Evolutionary conservation across 2,888 invertebrate genomes (phyloP).

Genomic region (Megalurothrips usitatus): DNA sequence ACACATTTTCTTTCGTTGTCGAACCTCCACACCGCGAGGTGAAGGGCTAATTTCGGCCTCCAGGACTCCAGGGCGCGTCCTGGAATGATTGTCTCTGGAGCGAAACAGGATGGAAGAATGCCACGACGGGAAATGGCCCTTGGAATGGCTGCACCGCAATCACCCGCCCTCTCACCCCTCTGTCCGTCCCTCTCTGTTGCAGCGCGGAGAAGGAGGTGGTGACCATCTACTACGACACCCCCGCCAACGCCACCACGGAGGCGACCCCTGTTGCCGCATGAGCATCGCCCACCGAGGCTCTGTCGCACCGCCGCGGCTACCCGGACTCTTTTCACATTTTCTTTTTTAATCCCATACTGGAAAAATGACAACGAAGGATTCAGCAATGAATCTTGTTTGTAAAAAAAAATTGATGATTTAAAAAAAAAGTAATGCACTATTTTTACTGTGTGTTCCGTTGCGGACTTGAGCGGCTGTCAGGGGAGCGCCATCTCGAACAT

Average conservation of each 20-base stretch:
- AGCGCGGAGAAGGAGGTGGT: constrained; percentile 8
- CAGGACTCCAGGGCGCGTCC: neutral
- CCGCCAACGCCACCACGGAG: neutral
- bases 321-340: too few species aligned
- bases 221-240: constrained; percentile 16
- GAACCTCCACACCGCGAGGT: too few species aligned
- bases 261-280: neutral
- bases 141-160: neutral
- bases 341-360: too few species aligned
- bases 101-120: neutral
- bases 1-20: too few species aligned
- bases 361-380: too few species aligned
- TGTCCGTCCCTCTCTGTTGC: neutral
- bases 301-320: too few species aligned
- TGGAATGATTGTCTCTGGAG: neutral
- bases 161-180: neutral
- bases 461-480: neutral
- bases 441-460: too few species aligned
- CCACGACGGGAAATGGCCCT: neutral
- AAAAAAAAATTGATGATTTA: too few species aligned
- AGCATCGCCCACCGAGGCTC: neutral
- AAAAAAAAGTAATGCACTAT: too few species aligned
- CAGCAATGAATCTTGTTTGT: too few species aligned
- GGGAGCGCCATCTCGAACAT: too few species aligned
- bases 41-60: too few species aligned